These are phyloP conservation scores for Mastomys natalensis DNA, from an alignment of 2,113 vertebrate genomes.

Conservation along the genomic window DNA sequence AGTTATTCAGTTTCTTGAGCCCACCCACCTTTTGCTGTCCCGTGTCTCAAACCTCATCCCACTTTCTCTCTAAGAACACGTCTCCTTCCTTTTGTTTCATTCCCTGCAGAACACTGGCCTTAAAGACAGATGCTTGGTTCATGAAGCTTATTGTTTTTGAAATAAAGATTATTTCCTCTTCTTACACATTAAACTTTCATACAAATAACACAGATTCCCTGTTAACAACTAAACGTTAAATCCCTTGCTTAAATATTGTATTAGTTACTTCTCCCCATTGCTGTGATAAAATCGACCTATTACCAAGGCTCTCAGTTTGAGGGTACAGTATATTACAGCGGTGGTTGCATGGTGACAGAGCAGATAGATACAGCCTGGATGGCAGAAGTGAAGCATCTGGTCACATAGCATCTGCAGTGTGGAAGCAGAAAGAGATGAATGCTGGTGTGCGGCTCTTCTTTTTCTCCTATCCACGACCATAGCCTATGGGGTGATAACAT, in stretches of 20 bases:
- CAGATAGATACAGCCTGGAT: not conserved
- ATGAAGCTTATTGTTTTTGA: not conserved
- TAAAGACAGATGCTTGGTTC: conserved; percentile 12
- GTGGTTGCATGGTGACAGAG: not conserved
- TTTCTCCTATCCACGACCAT: not conserved
- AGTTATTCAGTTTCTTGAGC: not conserved
- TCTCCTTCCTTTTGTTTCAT: not conserved
- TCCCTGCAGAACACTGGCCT: not conserved
- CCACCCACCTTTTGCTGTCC: not conserved
- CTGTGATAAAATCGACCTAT: not conserved
- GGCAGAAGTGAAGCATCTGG: not conserved
- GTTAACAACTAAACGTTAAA: conserved; percentile 13
- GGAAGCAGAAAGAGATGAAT: not conserved
- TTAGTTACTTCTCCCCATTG: not conserved
- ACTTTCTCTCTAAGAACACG: not conserved
- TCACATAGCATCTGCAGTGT: no score
- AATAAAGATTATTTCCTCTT: conserved; percentile 1
- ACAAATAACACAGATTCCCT: conserved; percentile 34
- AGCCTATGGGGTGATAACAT: no score
- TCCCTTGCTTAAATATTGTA: not conserved
- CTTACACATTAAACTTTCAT: not conserved
- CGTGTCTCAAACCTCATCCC: not conserved
- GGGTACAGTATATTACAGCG: not conserved
- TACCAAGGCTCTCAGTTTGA: not conserved
- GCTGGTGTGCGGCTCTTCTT: not conserved